phyloP scores from a whole-genome alignment of 1,140 invertebrate species.

The Atta colombica region DNA sequence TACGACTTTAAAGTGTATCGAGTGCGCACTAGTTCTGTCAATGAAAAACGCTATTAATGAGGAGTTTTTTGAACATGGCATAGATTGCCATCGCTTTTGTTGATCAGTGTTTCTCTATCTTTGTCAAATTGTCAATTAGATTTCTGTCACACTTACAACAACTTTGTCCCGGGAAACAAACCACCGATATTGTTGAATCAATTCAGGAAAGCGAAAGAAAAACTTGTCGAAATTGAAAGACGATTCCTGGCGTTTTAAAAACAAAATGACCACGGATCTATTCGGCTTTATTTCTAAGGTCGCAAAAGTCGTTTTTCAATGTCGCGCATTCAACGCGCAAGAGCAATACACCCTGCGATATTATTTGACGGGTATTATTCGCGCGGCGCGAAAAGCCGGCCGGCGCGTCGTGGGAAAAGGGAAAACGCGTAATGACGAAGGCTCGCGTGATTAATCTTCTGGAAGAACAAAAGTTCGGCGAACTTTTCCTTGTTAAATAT shows the following conservation, averaged over 20 bases:
- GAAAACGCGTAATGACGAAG: conserved; percentile 52
- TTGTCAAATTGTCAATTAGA: conserved; percentile 66
- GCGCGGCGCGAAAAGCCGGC: background rate
- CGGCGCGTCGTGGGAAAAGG: background rate
- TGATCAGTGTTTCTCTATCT: conserved; percentile 75
- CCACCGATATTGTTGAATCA: conserved; percentile 81
- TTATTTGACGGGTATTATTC: conserved; percentile 40
- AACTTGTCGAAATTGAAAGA: background rate
- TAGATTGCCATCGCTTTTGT: conserved; percentile 74
- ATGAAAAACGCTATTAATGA: too few species aligned
- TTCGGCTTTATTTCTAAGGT: background rate
- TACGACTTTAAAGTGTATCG: too few species aligned
- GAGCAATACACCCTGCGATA: conserved; percentile 2
- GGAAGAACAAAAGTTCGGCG: conserved; percentile 55
- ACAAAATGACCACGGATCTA: background rate
- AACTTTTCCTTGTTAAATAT: conserved; percentile 64
- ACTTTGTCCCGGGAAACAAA: conserved; percentile 83
- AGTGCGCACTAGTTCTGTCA: too few species aligned
- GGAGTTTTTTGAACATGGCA: conserved; percentile 73
- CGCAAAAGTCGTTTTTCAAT: conserved; percentile 27
- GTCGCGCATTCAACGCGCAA: background rate
- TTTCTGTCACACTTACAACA: conserved; percentile 71
- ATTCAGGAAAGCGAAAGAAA: conserved; percentile 79
- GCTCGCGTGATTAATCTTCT: conserved; percentile 56
- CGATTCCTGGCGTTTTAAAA: background rate